Evolutionary conservation across 2,113 vertebrate genomes (phyloP), one percentile per base, ranked within the genome.

Genomic region (Trematocara macrostoma): DNA sequence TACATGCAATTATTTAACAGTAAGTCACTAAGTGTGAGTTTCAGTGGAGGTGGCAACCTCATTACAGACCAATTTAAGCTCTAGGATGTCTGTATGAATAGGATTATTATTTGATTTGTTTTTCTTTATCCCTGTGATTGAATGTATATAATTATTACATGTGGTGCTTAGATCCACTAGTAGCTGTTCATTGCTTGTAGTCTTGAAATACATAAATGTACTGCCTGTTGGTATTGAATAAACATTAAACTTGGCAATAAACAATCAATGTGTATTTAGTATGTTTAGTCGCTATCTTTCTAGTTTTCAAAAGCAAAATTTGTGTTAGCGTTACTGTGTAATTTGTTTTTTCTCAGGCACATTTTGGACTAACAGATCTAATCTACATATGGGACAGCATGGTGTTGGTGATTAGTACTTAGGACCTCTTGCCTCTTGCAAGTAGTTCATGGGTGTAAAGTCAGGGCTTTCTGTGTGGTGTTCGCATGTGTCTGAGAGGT

Each of bases 1-100:
- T 81, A 79, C 87, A 88, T 88, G 91, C 89, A 87, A 82, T 91
- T 93, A 94, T 94, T 94, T 95, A 95, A 95, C 89, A 84, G 67
- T 88, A 53, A 86, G 55, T 87, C 20, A 86, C 31, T 57, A 64
- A 85, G 47, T 80, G 47, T 83, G 34, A 78, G 88, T 90, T 92
- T 93, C 85, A 90, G 18, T 82, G 55, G 31, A 71, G 83, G 81
- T 92, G 79, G 83, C 42, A 18, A 84, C 86, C 51, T 92, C 84
- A 45, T 84, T 83, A 93, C 53, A 91, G 79, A 91, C 89, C 83
- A 88, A 87, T 92, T 87, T 89, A 91, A 90, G 91, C 89, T 94
- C 78, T 90, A 83, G 87, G 87, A 91, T 92, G 91, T 94, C 87
- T 89, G 61, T 82, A 8, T 87, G 79, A 82, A 51, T 90, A 84